Conservation (phyloP, 2,797 vertebrate species). For the Eulemur albifrons region DNA sequence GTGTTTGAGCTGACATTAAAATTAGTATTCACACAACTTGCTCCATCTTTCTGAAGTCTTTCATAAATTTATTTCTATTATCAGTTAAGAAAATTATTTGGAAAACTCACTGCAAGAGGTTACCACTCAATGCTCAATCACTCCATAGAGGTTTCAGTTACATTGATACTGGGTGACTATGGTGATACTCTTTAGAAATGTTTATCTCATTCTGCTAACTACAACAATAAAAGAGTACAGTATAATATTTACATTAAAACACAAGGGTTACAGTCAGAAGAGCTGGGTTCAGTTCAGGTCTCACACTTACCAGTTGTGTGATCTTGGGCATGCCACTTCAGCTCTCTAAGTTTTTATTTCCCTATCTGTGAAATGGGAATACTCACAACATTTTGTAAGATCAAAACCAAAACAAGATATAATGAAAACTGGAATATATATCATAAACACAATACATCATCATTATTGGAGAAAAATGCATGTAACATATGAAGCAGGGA, state of each 20-base stretch:
- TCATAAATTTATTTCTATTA: constrained; percentile 14
- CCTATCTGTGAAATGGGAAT: not conserved
- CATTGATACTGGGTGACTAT: not conserved
- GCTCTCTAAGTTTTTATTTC: not conserved
- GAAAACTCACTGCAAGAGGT: not conserved
- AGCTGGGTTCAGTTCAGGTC: not conserved
- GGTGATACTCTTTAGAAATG: not conserved
- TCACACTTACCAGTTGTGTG: not conserved
- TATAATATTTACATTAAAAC: not conserved
- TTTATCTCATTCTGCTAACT: not conserved
- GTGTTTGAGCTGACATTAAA: constrained; percentile 18
- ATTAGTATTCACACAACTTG: not conserved
- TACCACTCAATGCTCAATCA: not conserved
- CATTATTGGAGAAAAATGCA: not conserved
- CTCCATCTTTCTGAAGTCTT: not conserved
- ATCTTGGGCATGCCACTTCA: not conserved
- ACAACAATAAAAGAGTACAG: not conserved
- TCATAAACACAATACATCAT: not conserved
- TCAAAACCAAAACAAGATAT: not conserved
- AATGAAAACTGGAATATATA: not conserved
- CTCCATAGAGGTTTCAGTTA: not conserved
- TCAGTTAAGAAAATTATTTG: constrained; percentile 32
- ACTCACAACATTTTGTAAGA: not conserved
- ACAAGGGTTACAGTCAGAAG: not conserved
- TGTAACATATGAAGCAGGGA: not conserved